Base-by-base conservation (phyloP, 2,113 vertebrate genomes). In the Oncorhynchus nerka region DNA sequence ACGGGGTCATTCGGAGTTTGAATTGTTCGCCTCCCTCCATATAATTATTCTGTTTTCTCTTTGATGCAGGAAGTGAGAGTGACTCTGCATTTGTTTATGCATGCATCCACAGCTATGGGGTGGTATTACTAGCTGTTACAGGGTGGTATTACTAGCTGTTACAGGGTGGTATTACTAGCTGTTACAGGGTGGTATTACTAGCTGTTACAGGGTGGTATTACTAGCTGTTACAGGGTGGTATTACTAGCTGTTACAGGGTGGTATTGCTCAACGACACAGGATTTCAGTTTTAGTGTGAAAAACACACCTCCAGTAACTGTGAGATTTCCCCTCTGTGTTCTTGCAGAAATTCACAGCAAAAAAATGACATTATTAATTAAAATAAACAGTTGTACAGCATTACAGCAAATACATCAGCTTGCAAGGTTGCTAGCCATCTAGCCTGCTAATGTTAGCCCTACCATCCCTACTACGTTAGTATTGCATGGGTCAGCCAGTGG, bases 1-100 rank as follows among this genome's bases (percentile, higher is more conserved):
- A 55, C 55, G 13, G 75, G 51, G 66, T 84, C 76, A 79, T 45
- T 26, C 4, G 70, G 59, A 82, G 9, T 15, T 76, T 59, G n/a
- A 39, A 51, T 55, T 19, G 48, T 26, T 9, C 1, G 15, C 64
- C 12, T 57, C 51, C 51, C 51, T 13, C 19, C 51, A 57, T 39
- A 9, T 57, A 57, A 57, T 64, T 64, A 19, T 64, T 64, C 61
- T 12, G 61, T 24, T 64, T 9, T 64, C 9, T 24, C 5, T 4
- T 68, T 13, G 13, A 19, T 39, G 39, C 9, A 39, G 8, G 39
- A 39, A 39, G 8, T 39, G 39, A 39, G 39, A 39, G 39, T 32
- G 28, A 13, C 39, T 9, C 5, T 20, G 9, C 13, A 34, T 39
- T 26, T 71, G 55, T 69, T 76, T 78, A 70, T 83, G 71, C 75